Base-by-base conservation (phyloP, 2,797 vertebrate genomes). In the Labeo calbasu region DNA sequence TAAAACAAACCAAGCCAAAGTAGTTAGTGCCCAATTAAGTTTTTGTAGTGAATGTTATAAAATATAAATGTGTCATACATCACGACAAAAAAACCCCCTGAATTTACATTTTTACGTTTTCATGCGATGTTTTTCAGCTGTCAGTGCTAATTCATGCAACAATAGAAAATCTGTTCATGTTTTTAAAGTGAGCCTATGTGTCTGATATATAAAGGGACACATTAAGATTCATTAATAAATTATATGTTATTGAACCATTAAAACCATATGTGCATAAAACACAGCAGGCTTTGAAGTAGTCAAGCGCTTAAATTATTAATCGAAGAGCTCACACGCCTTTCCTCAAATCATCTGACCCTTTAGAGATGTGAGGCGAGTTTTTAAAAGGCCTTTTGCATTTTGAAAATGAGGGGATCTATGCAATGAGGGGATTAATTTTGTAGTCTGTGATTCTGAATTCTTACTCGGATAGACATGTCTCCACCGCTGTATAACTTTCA, bases 221-320 rank as follows among this genome's bases (percentile, higher is more conserved):
- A 93, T 95, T 93, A 94, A 88, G 86, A 85, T 87, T 91, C 90
- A 93, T 95, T 93, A 93, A 94, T 93, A 93, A 93, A 72, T 93
- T 51, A 93, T 89, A 91, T 88, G 88, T 93, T 93, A 93, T 93
- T 92, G 91, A 93, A 91, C 89, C 91, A 89, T 92, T 94, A 91
- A 93, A 93, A 91, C 89, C 91, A 89, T 87, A 89, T 86, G 89
- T 92, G 91, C 68, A 88, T 89, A 90, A 91, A 93, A 93, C 87
- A 91, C 84, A 72, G 85, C 86, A 25, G 73, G 82, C 85, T 93
- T 95, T 95, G 93, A 95, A 93, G 93, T 89, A 87, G 88, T 88
- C 86, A 88, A 85, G 82, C 51, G 82, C 88, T 88, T 95, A 86
- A 93, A 95, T 95, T 91, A 94, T 95, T 93, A 90, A 95, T 92